A percentile compares a stretch with the other conserved stretches of the same genome.
Evolutionary conservation across 2,113 vertebrate genomes (phyloP).

Genomic region (Zapus hudsonius): DNA sequence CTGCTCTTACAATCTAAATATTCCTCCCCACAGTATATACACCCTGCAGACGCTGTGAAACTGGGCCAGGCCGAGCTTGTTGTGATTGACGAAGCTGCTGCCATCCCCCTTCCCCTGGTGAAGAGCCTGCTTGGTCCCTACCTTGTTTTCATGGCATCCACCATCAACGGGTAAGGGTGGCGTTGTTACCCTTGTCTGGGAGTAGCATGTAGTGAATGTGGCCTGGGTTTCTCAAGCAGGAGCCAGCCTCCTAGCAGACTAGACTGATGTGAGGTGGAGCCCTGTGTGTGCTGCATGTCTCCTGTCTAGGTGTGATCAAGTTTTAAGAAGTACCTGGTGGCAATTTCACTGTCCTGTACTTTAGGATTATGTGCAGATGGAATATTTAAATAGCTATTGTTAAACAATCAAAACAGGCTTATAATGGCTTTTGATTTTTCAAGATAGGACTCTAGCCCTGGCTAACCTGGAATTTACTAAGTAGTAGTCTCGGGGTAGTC

Average conservation of each 20-base stretch:
- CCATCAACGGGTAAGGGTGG: slow-evolving; percentile 93
- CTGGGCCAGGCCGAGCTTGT: slow-evolving; percentile 97
- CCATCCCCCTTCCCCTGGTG: slow-evolving; percentile 96
- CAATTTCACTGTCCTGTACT: not conserved
- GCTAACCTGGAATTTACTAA: not conserved
- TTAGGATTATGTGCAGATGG: not conserved
- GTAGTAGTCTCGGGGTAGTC: not conserved
- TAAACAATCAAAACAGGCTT: not conserved
- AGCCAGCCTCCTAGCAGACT: not conserved
- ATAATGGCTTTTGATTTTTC: not conserved
- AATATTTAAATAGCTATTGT: not conserved
- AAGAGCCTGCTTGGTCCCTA: slow-evolving; percentile 96
- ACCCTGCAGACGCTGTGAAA: slow-evolving; percentile 95
- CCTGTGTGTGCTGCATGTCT: not conserved
- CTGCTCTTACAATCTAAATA: not conserved
- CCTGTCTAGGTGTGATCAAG: not conserved
- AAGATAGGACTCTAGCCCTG: not conserved
- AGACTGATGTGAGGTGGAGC: not conserved
- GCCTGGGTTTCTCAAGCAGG: not conserved
- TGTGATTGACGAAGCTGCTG: slow-evolving; percentile 97
- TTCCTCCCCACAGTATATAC: slow-evolving; percentile 91
- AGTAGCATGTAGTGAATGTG: not conserved
- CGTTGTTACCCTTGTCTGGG: fast-evolving
- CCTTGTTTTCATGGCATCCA: slow-evolving; percentile 98
- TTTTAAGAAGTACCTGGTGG: not conserved